Evolutionary conservation across 2,797 vertebrate genomes (phyloP).

Genomic region (Valencia hispanica): DNA sequence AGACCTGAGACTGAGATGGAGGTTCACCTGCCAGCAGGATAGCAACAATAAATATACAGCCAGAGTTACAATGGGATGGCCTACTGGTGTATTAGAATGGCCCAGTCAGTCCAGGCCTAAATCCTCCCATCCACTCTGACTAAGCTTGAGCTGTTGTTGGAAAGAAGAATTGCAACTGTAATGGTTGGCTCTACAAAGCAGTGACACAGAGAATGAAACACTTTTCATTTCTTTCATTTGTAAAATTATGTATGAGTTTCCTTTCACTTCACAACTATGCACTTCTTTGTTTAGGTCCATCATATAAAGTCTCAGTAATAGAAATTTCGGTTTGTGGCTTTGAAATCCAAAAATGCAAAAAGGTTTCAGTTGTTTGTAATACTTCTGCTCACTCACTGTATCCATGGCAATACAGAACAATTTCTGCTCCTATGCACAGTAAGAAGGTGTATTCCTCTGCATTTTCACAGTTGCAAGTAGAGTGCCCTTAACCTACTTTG

Average conservation of each 20-base stretch:
- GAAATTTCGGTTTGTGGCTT: not conserved
- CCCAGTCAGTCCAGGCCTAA: not conserved
- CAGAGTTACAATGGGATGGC: not conserved
- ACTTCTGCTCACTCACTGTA: not conserved
- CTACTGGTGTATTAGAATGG: not conserved
- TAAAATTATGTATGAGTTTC: not conserved
- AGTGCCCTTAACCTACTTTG: constrained; percentile 78
- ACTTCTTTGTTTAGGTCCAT: not conserved
- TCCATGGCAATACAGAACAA: constrained; percentile 15
- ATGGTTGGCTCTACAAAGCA: not conserved
- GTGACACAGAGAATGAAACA: not conserved
- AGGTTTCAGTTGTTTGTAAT: not conserved
- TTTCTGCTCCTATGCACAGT: constrained; percentile 14
- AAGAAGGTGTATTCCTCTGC: constrained; percentile 32
- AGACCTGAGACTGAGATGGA: not conserved
- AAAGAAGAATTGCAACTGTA: not conserved
- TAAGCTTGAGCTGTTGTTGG: not conserved
- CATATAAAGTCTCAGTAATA: not conserved
- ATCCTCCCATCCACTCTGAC: not conserved
- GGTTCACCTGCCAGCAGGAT: too few relatives aligned
- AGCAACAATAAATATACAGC: not conserved
- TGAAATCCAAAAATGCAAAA: not conserved
- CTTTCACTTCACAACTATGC: not conserved
- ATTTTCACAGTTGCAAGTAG: constrained; percentile 47
- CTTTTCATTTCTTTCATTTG: not conserved